Evolutionary conservation across 2,888 invertebrate genomes (phyloP), one percentile per base, ranked within the genome.

Genomic region (Rhagophthalmus giganteus): DNA sequence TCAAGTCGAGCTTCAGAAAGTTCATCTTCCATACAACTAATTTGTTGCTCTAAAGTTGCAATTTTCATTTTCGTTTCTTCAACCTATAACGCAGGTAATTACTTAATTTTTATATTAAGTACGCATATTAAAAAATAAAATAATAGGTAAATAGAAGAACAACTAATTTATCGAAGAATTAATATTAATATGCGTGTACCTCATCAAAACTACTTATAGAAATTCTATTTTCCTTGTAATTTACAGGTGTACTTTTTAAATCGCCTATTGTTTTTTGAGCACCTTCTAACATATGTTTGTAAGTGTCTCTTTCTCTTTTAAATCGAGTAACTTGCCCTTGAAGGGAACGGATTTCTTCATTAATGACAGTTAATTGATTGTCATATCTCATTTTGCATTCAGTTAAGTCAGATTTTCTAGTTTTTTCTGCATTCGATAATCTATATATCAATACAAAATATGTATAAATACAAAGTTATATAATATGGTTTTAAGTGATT

Each of bases 201-300:
- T 87, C 87, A 66, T 90, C 90, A 49, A 86, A 85, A 69, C 85
- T 87, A 50, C 85, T 83, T 69, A 83, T 81, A 1, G 88, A 86
- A 35, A 80, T 78, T 42, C 82, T 78, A 31, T 81, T 80, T 40
- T 79, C 76, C 59, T 81, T 77, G 8, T 59, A 61, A 2, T 70
- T 52, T 16, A 76, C 77, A 0, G 83, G 81, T 11, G 76, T 76
- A 39, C 68, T 74, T 70, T 88, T 90, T 12, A 90, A 78, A 58
- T 91, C 89, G 0, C 85, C 81, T 62, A 91, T 88, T 25, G 87
- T 86, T 73, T 88, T 88, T 70, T 93, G 92, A 1, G 93, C 90
- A 7, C 87, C 86, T 67, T 93, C 92, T 27, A 94, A 73, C 87
- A 94, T 90, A 69, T 93, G 91, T 60, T 90, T 90, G 67, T 90